Conservation (phyloP, 1,140 invertebrate species). For the Psix sp. region DNA sequence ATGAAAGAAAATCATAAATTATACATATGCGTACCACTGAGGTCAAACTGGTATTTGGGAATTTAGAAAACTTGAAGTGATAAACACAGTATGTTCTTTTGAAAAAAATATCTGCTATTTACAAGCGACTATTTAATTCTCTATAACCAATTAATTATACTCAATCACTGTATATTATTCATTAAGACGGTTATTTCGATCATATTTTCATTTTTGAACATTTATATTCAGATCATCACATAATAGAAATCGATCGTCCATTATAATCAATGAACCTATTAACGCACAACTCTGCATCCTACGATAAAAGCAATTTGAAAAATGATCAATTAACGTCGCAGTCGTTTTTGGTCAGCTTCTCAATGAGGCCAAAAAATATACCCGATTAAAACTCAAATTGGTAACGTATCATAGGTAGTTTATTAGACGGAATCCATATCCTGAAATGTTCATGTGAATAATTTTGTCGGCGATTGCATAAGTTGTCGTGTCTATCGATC, state of each 20-base stretch:
- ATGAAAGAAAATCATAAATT: slow-evolving; percentile 15
- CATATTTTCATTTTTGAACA: too few relatives aligned
- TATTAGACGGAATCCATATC: neutral
- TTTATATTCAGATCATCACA: too few relatives aligned
- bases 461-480: slow-evolving; percentile 10
- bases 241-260: too few relatives aligned
- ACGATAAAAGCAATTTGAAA: too few relatives aligned
- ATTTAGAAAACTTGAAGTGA: slow-evolving; percentile 22
- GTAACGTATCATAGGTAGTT: neutral
- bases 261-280: too few relatives aligned
- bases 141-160: neutral
- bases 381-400: too few relatives aligned
- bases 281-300: too few relatives aligned
- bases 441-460: neutral
- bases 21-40: neutral
- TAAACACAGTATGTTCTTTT: slow-evolving; percentile 6
- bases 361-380: too few relatives aligned
- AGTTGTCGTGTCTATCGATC: slow-evolving; percentile 40
- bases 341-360: too few relatives aligned
- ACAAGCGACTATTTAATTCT: slow-evolving; percentile 1
- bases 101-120: neutral
- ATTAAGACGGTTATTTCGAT: too few relatives aligned
- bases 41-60: slow-evolving; percentile 34
- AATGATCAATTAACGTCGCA: too few relatives aligned
- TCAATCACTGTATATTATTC: neutral